Conservation (phyloP, 2,888 invertebrate species). For the Epiblema foenella region DNA sequence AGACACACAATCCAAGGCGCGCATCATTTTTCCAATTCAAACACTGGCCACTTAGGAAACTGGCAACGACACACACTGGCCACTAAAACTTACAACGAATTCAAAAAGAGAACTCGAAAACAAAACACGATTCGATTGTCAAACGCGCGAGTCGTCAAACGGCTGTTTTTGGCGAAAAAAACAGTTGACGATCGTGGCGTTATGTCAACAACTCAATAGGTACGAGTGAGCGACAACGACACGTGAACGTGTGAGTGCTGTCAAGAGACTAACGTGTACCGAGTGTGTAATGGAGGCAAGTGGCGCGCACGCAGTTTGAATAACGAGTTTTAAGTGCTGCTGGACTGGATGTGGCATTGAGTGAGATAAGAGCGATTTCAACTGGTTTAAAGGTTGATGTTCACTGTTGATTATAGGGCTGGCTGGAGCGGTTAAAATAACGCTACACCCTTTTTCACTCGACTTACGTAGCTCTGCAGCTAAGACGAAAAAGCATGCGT, state of each 20-base stretch:
- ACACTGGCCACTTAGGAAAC: neutral
- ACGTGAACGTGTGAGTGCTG: constrained; percentile 2
- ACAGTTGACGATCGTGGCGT: constrained; percentile 18
- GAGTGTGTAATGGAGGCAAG: neutral
- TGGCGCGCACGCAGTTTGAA: constrained; percentile 22
- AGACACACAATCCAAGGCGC: constrained; percentile 71
- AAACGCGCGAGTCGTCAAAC: constrained; percentile 9
- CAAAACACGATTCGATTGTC: constrained; percentile 1
- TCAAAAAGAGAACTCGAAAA: neutral
- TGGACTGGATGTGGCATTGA: constrained; percentile 37
- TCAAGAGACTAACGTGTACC: constrained; percentile 27
- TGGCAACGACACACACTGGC: neutral
- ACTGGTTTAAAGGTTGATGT: neutral
- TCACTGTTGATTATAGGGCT: neutral
- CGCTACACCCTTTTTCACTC: too few relatives aligned
- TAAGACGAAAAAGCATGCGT: too few relatives aligned
- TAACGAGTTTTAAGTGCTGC: constrained; percentile 14
- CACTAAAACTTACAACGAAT: neutral
- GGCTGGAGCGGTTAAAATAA: too few relatives aligned
- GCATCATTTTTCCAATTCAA: constrained; percentile 54
- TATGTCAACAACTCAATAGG: neutral
- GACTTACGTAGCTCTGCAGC: too few relatives aligned
- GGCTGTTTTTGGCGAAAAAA: constrained; percentile 16
- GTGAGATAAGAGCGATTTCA: neutral
- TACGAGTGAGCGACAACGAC: neutral